Conservation (phyloP, 2,797 vertebrate species). For the Liparis tanakae region DNA sequence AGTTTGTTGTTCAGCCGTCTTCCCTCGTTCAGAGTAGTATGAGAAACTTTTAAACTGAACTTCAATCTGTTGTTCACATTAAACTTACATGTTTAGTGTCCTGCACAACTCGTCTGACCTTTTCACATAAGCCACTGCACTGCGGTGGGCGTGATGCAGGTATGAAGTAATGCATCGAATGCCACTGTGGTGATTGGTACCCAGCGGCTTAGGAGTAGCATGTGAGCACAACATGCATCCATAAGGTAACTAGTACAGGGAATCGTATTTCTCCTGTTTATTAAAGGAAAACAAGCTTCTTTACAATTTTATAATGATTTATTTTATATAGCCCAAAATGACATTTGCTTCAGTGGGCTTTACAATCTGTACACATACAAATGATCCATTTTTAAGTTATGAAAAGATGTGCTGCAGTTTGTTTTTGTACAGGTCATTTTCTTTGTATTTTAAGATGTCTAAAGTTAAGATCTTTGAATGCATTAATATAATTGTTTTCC, state of each 20-base stretch:
- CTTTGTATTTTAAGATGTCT: not conserved
- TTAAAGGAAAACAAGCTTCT: not conserved
- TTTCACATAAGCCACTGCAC: not conserved
- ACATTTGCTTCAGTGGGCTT: no score
- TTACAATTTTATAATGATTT: not conserved
- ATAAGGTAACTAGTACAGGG: not conserved
- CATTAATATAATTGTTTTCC: not conserved
- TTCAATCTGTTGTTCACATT: not conserved
- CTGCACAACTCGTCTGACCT: not conserved
- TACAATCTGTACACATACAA: no score
- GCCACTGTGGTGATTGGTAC: not conserved
- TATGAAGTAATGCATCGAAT: not conserved
- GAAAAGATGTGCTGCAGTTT: not conserved
- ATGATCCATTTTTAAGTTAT: no score
- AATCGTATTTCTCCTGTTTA: not conserved
- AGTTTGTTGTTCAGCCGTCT: not conserved
- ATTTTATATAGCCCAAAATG: no score
- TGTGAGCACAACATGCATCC: not conserved
- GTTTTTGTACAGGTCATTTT: not conserved
- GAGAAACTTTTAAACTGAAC: conserved; percentile 2
- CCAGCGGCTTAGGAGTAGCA: not conserved
- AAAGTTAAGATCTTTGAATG: not conserved
- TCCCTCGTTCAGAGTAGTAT: not conserved
- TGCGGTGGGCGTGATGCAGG: not conserved
- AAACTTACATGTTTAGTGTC: not conserved